Conservation (phyloP, 2,113 vertebrate genomes). For the Gavia stellata region DNA sequence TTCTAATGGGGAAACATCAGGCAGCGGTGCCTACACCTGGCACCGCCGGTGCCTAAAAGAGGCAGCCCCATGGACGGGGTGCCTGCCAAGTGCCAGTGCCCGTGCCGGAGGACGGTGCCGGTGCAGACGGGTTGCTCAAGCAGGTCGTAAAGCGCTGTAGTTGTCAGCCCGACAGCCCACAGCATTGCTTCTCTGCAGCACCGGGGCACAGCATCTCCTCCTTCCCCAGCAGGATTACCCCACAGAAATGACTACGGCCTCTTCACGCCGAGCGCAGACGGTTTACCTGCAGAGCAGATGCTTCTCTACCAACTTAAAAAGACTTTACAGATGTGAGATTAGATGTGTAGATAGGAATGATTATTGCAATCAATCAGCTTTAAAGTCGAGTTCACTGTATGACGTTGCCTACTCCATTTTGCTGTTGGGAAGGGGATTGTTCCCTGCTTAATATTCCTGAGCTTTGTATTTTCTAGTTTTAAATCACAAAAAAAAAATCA, state of each 20-base stretch:
- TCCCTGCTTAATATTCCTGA: neutral
- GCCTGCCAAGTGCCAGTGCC: neutral
- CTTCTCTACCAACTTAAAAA: neutral
- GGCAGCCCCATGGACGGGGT: neutral
- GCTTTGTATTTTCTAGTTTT: neutral
- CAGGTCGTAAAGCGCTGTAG: neutral
- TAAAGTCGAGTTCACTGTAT: neutral
- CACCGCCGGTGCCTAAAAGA: neutral
- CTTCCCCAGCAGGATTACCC: neutral
- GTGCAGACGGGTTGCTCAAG: neutral
- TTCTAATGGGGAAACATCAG: neutral
- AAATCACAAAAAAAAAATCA: neutral
- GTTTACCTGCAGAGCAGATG: neutral
- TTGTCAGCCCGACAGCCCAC: neutral
- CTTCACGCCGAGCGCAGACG: neutral
- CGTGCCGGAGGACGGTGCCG: neutral
- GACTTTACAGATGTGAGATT: neutral
- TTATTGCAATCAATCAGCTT: neutral
- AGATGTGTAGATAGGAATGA: neutral
- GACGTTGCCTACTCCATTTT: rapidly evolving
- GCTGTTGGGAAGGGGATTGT: neutral
- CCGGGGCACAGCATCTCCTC: neutral
- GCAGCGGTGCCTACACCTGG: neutral
- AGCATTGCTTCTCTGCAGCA: neutral
- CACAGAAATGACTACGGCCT: neutral